Evolutionary conservation across 2,888 invertebrate species (phyloP), one percentile per base, ranked within the genome.

Genomic region (Bombylius discolor): DNA sequence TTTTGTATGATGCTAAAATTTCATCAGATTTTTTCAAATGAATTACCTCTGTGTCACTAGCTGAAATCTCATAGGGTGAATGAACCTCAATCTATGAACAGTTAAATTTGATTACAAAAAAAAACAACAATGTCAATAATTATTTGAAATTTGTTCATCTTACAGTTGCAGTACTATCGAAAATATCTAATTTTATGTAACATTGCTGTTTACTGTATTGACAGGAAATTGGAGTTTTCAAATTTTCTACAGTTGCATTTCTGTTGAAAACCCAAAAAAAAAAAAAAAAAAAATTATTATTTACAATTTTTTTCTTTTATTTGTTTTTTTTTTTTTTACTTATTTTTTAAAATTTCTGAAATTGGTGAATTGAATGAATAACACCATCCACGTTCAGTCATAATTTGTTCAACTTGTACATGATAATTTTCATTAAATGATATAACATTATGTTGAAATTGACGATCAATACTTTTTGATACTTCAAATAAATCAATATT

Each of bases 381-480:
- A 62, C 86, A 87, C 0, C 77, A 73, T 0, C 86, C 86, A 6
- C 77, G 70, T 63, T 87, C 86, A 0, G 84, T 83, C 75, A 85
- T 78, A 2, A 82, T 42, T 11, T 42, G 62, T 47, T 62, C 62
- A 6, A 70, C 66, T 31, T 66, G 61, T 12, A 71, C 65, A 31
- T 65, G 53, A 49, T 65, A 65, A 49, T 63, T 58, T 12, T 60
- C 53, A 54, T 61, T 53, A 36, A 65, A 69, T 36, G 66, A 69
- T 49, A 62, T 65, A 23, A 69, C 62, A 5, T 64, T 64, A 60
- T 70, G 70, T 4, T 68, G 65, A n/a, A 68, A 69, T 5, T 66
- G 63, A 34, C 68, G 62, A 56, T 68, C 64, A 31, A 71, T 65
- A 11, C 7, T 11, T 69, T 65, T 13, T 67, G 68, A 4, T 66